Evolutionary conservation across 2,888 invertebrate genomes (phyloP), one percentile per base, ranked within the genome.

Genomic region (Augiades crinisus): DNA sequence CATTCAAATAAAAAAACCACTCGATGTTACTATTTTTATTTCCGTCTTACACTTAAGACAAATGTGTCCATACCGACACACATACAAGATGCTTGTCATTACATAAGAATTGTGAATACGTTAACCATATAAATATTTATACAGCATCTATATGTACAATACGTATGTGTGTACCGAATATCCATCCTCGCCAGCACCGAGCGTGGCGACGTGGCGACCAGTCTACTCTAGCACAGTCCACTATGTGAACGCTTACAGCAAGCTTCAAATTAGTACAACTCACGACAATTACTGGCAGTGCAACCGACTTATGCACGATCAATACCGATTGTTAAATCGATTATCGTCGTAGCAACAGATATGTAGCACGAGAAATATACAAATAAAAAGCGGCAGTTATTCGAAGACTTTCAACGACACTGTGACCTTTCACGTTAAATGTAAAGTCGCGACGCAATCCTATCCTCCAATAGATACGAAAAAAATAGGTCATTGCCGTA

Each of bases 111-210:
- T 67, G 70, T 72, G 69, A 74, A 71, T 75, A 79, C 68, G 64
- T 77, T 74, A 77, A 73, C 71, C 78, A 81, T 84, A 83, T 78
- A 79, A 79, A 79, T 83, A 82, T 81, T 75, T 85, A 81, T 86
- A 88, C 82, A 88, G 85, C 82, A 81, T 86, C 82, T 80, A 83
- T 88, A 88, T 87, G 80, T 88, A 88, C 88, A 88, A 66, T 69
- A 68, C 65, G 77, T 79, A 73, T 72, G 72, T 78, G 81, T 80
- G 77, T 70, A 68, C 65, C 67, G 66, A 63, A 60, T 59, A 62
- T 66, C 65, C n/a, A 67, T 72, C 70, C 68, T 14, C 40, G 24
- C 6, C 59, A 54, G 46, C 40, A n/a, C n/a, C n/a, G n/a, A n/a
- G n/a, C n/a, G n/a, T 37, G 43, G 52, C 55, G 22, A 50, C n/a